Base-by-base conservation (phyloP, 1,140 invertebrate genomes). In the Thaumatotibia leucotreta region DNA sequence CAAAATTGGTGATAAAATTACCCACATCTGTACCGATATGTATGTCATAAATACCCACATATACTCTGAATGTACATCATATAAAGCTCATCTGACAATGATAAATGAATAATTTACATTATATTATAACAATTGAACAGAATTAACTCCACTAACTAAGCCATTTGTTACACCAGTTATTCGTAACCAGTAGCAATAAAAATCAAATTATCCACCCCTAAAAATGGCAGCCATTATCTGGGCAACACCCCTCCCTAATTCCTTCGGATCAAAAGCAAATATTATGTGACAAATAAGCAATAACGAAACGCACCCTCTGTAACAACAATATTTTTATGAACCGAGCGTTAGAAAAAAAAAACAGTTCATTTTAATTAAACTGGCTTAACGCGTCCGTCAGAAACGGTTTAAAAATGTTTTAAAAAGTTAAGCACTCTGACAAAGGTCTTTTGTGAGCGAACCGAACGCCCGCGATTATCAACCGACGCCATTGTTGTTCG, bases 261-360 rank as follows among this genome's bases (percentile, higher is more conserved):
- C 66, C 68, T 66, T 68, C 74, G 71, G 54, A 33, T 64, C 52
- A 61, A 80, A 78, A 80, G 76, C 79, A 82, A 84, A 84, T 81
- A 82, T 79, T 80, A 76, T 74, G 74, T 71, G 67, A 63, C 75
- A 83, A 80, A 81, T 80, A 77, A 80, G 64, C 35, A 50, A 68
- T 65, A 73, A 71, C 74, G 77, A 75, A 67, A 66, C 50, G 49
- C 72, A 74, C 69, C 69, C 73, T 75, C 75, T 76, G 62, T 68
- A 72, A 83, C 76, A 86, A 85, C 84, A 83, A 86, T 86, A 88
- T 87, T 85, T 84, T 85, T 87, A 89, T 87, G 82, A 84, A 83
- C 80, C 61, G 68, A 29, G 71, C 68, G 64, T 35, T 22, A 75
- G 73, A 71, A 73, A 72, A 73, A 33, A 64, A 61, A 75, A 72